Conservation (phyloP, 2,888 invertebrate species). For the Seladonia tumulorum region DNA sequence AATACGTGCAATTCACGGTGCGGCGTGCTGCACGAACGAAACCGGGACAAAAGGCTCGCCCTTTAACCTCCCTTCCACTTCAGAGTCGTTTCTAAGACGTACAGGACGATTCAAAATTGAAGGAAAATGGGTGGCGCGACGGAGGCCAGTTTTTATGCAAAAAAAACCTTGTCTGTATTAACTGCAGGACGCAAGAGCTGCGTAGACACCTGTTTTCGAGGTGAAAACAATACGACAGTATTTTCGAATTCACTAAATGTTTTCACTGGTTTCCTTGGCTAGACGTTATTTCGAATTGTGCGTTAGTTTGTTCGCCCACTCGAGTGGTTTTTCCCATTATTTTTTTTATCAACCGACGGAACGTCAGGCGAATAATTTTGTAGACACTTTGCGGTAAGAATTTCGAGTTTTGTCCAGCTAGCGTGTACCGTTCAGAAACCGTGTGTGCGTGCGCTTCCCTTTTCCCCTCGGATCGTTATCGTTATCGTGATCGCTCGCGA, state of each 20-base stretch:
- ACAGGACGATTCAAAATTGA: background rate
- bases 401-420: background rate
- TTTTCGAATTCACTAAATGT: background rate
- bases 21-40: constrained; percentile 40
- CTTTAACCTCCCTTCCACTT: constrained; percentile 39
- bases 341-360: background rate
- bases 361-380: background rate
- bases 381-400: background rate
- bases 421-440: background rate
- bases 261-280: background rate
- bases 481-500: constrained; percentile 10
- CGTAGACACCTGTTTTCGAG: background rate
- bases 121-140: background rate
- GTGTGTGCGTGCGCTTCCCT: background rate
- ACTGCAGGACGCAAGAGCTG: background rate
- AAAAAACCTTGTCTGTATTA: no score
- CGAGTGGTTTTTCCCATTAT: background rate
- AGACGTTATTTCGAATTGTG: no score
- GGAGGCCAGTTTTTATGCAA: background rate
- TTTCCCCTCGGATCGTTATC: background rate
- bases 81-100: background rate
- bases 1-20: constrained; percentile 60
- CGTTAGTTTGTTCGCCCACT: no score
- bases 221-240: background rate
- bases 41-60: constrained; percentile 60